Conservation (phyloP, 2,888 invertebrate genomes). For the Orthosia gracilis region DNA sequence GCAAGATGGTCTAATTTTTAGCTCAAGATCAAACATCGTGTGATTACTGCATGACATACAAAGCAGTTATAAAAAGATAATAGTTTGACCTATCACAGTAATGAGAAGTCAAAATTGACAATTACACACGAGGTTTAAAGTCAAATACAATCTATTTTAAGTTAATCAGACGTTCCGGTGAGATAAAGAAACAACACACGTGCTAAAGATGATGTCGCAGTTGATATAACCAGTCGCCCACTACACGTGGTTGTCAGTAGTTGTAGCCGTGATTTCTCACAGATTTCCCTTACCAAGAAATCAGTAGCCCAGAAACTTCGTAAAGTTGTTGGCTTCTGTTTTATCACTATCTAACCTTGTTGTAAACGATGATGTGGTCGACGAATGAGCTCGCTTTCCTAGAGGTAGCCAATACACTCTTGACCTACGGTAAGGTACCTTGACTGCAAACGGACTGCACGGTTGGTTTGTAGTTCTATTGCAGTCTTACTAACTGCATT, state of each 20-base stretch:
- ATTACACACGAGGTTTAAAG: constrained; percentile 14
- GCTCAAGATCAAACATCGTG: constrained; percentile 23
- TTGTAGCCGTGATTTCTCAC: no score
- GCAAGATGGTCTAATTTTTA: constrained; percentile 37
- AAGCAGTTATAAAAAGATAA: constrained; percentile 32
- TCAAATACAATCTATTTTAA: constrained; percentile 12
- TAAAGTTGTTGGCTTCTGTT: not conserved
- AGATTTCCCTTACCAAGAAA: not conserved
- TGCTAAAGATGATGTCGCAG: not conserved
- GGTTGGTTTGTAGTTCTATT: no score
- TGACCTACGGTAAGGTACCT: no score
- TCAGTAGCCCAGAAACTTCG: not conserved
- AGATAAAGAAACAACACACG: not conserved
- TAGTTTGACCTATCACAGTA: constrained; percentile 32
- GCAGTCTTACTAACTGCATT: no score
- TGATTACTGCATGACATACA: constrained; percentile 40
- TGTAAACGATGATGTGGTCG: no score
- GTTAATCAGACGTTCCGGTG: not conserved
- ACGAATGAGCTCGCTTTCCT: no score
- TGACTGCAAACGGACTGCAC: no score
- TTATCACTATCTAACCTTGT: no score
- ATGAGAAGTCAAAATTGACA: constrained; percentile 24
- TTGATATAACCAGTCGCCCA: not conserved
- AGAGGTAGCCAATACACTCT: no score
- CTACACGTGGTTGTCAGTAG: not conserved